phyloP scores from a whole-genome alignment of 2,113 vertebrate genomes.

The Aldabrachelys gigantea region DNA sequence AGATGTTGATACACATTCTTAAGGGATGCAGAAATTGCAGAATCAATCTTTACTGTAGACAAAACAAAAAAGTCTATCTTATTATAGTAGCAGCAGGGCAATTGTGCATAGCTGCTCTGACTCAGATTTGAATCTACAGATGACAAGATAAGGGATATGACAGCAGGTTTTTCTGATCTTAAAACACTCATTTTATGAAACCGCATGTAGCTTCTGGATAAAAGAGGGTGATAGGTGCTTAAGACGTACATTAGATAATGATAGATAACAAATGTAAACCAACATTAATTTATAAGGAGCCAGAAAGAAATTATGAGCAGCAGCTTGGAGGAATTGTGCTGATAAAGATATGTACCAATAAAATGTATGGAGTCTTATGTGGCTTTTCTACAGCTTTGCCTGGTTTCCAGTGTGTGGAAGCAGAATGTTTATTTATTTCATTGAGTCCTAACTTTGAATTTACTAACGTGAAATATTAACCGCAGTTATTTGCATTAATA shows the following conservation, averaged over 20 bases:
- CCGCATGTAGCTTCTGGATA: not conserved
- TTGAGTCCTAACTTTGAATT: not conserved
- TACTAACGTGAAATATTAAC: not conserved
- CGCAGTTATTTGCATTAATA: not conserved
- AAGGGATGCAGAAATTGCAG: not conserved
- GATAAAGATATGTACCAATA: not conserved
- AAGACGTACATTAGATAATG: not conserved
- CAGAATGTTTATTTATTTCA: not conserved
- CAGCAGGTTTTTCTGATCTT: not conserved
- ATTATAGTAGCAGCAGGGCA: not conserved
- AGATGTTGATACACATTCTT: not conserved
- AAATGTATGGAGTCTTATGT: not conserved
- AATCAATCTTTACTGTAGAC: not conserved
- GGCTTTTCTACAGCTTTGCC: not conserved
- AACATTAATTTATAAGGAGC: not conserved
- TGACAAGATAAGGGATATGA: not conserved
- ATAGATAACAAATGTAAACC: not conserved
- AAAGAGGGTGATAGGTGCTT: not conserved
- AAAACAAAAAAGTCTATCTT: not conserved
- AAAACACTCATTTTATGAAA: not conserved
- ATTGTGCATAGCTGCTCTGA: not conserved
- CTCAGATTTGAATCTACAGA: not conserved
- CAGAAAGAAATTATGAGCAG: not conserved
- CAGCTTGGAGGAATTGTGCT: not conserved
- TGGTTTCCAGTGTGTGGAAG: not conserved